Evolutionary conservation across 1,140 invertebrate genomes (phyloP).

Genomic region (Atta colombica): DNA sequence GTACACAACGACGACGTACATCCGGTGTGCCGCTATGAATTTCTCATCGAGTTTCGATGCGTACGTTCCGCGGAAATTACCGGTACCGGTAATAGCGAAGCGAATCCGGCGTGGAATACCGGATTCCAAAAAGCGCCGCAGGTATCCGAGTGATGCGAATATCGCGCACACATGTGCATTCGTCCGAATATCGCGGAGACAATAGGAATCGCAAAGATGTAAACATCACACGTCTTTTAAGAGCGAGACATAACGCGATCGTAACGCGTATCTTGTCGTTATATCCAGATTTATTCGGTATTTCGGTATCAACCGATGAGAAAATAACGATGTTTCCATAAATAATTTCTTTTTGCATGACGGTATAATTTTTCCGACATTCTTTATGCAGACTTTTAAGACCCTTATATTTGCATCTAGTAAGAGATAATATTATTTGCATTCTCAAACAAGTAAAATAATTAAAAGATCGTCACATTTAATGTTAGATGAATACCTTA

Average conservation of each 20-base stretch:
- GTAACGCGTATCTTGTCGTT: not conserved
- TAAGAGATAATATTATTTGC: not conserved
- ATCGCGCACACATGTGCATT: conserved; percentile 4
- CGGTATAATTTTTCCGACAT: not conserved
- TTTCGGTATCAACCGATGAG: not conserved
- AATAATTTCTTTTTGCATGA: not conserved
- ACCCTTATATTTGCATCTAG: not conserved
- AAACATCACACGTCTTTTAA: conserved; percentile 30
- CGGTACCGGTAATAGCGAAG: not conserved
- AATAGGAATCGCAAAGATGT: conserved; percentile 43
- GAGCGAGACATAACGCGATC: not conserved
- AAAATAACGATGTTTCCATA: not conserved
- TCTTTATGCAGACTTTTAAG: not conserved
- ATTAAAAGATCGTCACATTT: not conserved
- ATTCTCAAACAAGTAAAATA: not conserved
- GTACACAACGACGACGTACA: not conserved
- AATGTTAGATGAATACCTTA: no score
- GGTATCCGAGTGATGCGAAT: conserved; percentile 39
- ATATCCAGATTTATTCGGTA: not conserved
- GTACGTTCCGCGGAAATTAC: conserved; percentile 34
- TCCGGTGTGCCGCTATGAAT: conserved; percentile 17
- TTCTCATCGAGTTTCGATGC: conserved; percentile 21
- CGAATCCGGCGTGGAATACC: conserved; percentile 27
- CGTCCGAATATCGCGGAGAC: conserved; percentile 6
- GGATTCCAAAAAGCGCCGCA: conserved; percentile 25